phyloP scores from a whole-genome alignment of 1,140 invertebrate species.

The Drosophila willistoni region DNA sequence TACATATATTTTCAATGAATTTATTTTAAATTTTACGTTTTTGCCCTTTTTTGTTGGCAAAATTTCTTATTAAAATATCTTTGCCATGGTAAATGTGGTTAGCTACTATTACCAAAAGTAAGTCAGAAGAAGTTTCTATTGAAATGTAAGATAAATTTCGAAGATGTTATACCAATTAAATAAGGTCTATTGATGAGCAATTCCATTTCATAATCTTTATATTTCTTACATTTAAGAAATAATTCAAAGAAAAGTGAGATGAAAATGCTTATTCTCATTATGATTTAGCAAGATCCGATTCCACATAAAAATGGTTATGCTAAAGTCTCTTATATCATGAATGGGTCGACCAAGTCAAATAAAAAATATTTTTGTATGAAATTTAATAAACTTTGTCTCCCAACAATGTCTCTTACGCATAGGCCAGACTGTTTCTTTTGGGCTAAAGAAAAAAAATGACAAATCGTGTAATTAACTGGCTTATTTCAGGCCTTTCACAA shows the following conservation, averaged over 20 bases:
- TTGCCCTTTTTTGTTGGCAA: too few species aligned
- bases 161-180: too few species aligned
- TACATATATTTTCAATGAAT: too few species aligned
- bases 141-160: too few species aligned
- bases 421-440: background rate
- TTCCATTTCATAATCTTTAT: too few species aligned
- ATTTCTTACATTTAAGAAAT: too few species aligned
- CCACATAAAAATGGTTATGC: background rate
- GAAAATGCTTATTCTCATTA: too few species aligned
- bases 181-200: too few species aligned
- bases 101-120: too few species aligned
- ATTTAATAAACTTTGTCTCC: slow-evolving; percentile 35
- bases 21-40: background rate
- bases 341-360: background rate
- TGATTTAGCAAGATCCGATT: background rate
- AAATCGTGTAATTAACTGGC: slow-evolving; percentile 73
- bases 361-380: slow-evolving; percentile 3
- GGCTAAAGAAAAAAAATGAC: slow-evolving; percentile 44
- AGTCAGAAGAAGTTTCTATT: too few species aligned
- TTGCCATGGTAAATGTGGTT: too few species aligned
- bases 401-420: slow-evolving; percentile 1
- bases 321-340: background rate
- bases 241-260: background rate
- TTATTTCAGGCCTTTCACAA: slow-evolving; percentile 56
- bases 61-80: too few species aligned